phyloP scores from a whole-genome alignment of 2,797 vertebrate genomes.

The Paguma larvata region DNA sequence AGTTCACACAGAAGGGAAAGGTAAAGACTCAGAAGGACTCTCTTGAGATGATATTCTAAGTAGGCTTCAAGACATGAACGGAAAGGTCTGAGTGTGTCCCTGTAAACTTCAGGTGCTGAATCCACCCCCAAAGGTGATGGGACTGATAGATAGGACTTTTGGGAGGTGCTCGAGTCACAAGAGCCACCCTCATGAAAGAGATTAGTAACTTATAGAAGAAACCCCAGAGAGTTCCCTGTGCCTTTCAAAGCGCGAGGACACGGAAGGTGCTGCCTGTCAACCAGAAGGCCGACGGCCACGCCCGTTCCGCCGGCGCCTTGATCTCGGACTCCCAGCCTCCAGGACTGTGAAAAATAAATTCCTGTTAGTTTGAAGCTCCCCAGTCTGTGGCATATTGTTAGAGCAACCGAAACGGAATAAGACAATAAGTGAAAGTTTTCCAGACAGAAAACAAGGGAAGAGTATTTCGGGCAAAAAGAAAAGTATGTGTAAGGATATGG shows the following conservation, averaged over 20 bases:
- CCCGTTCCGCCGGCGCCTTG: not conserved
- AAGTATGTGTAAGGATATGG: not conserved
- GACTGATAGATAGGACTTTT: not conserved
- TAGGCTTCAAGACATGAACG: not conserved
- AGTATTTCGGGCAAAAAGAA: not conserved
- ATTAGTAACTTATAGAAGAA: not conserved
- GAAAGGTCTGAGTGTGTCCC: not conserved
- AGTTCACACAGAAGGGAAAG: not conserved
- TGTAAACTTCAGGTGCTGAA: not conserved
- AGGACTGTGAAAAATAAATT: not conserved
- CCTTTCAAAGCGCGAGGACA: not conserved
- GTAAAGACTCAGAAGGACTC: not conserved
- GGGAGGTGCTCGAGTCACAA: not conserved
- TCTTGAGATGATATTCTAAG: not conserved
- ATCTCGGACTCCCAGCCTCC: not conserved
- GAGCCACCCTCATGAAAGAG: not conserved
- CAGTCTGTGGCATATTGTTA: not conserved
- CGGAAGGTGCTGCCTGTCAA: not conserved
- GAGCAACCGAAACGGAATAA: accelerated
- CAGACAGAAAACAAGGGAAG: not conserved
- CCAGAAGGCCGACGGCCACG: not conserved
- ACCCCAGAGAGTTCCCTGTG: not conserved
- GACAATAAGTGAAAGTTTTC: not conserved
- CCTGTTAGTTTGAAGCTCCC: not conserved
- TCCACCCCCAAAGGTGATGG: not conserved